Evolutionary conservation across 2,113 vertebrate genomes (phyloP), one percentile per base, ranked within the genome.

Genomic region (pig (Sus scrofa)): DNA sequence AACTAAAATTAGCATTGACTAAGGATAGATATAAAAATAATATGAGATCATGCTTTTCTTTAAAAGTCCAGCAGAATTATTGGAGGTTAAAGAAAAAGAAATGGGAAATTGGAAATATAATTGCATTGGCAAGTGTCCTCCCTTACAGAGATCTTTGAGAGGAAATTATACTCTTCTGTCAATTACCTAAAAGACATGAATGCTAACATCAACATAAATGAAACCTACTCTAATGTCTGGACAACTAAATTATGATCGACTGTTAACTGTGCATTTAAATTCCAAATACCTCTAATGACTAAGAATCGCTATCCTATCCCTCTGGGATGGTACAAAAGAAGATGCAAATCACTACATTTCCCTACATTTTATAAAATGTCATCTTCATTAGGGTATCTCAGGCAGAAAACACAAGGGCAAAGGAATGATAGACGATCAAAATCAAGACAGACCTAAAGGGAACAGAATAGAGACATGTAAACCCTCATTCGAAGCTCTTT

Each of bases 1-100:
- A 94, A 90, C 75, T 96, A 95, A 97, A 97, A 98, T 98, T 93
- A 98, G 84, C 84, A 94, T 50, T 93, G 77, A 95, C 34, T 89
- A 26, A 88, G 56, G 30, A 93, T 16, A 91, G 67, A 97, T 71
- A 96, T 63, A 94, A 93, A 95, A 95, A 62, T 93, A 96, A 83
- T 34, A 91, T 52, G 67, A 87, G 91, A 91, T 81, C 84, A 87
- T 79, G 32, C 52, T 92, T 93, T 93, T 96, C 56, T 95, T 95
- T 92, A 70, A 88, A 93, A 88, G 62, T 63, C 14, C 63, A 84
- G n/a, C 3, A 86, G 78, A 96, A 95, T 93, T 91, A 93, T 71
- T 67, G 24, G 79, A 96, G 74, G 58, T 92, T 93, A 94, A 70
- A 96, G 89, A 86, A 92, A 85, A 96, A 74, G 78, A 54, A 88